Percentiles rank a stretch among this genome's conserved stretches.
These are phyloP conservation scores for Apamea anceps DNA, from an alignment of 2,888 invertebrate species.

Conservation along the genomic window DNA sequence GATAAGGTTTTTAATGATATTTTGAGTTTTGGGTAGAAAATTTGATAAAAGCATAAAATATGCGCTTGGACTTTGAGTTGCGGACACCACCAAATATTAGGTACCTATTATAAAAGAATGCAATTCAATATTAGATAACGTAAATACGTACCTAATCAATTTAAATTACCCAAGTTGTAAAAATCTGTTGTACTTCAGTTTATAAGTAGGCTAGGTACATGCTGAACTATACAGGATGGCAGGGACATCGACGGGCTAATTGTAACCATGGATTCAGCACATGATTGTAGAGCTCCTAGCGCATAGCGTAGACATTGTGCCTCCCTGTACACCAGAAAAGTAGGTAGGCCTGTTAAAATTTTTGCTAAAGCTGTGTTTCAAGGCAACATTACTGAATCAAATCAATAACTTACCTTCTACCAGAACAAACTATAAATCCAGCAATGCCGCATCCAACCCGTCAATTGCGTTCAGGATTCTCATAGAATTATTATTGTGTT, in stretches of 20 bases:
- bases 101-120: no score
- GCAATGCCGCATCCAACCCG: constrained; percentile 71
- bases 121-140: not conserved
- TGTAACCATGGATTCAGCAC: no score
- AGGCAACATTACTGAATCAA: not conserved
- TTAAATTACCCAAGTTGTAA: not conserved
- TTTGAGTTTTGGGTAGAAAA: not conserved
- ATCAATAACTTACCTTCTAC: not conserved
- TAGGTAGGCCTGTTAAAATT: not conserved
- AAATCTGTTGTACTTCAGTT: not conserved
- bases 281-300: no score
- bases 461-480: constrained; percentile 59
- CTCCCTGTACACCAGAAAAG: no score
- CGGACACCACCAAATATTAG: not conserved
- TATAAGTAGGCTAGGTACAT: not conserved
- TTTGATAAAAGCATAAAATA: not conserved
- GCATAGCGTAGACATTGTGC: no score
- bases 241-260: no score
- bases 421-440: not conserved
- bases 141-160: not conserved
- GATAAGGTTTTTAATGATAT: constrained; percentile 73
- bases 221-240: not conserved
- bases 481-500: constrained; percentile 85
- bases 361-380: not conserved
- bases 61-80: not conserved